phyloP scores from a whole-genome alignment of 53 echinoderm and acorn worm species.

The Holothuria scabra region DNA sequence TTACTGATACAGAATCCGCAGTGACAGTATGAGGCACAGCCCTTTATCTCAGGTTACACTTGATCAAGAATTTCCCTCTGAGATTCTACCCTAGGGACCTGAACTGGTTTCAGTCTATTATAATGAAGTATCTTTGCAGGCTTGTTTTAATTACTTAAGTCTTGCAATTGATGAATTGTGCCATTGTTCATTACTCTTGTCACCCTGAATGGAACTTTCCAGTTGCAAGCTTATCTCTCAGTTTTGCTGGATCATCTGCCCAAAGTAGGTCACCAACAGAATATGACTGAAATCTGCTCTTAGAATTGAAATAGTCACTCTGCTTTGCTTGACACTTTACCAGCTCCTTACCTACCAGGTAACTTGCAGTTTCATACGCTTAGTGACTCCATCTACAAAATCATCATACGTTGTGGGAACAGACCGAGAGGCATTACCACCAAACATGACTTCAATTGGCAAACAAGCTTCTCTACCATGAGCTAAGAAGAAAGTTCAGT shows the following conservation, averaged over 20 bases:
- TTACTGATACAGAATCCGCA: too few species aligned
- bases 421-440: too few species aligned
- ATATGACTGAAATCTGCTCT: conserved; percentile 52
- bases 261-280: conserved; percentile 35
- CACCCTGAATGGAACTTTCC: conserved; percentile 61
- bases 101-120: conserved; percentile 52
- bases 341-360: too few species aligned
- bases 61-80: conserved; percentile 1
- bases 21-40: too few species aligned
- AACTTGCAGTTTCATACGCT: too few species aligned
- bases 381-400: too few species aligned
- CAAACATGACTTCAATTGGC: too few species aligned
- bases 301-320: conserved; percentile 20
- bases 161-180: conserved; percentile 38
- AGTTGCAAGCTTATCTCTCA: conserved; percentile 55
- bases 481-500: too few species aligned
- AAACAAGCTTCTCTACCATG: too few species aligned
- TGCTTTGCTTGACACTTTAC: background rate
- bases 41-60: background rate
- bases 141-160: background rate
- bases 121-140: conserved; percentile 50
- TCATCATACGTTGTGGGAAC: too few species aligned
- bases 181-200: too few species aligned
- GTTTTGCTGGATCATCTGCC: conserved; percentile 44
- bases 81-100: background rate